phyloP scores from a whole-genome alignment of 2,113 vertebrate genomes.

The Notarius quadriscutis region DNA sequence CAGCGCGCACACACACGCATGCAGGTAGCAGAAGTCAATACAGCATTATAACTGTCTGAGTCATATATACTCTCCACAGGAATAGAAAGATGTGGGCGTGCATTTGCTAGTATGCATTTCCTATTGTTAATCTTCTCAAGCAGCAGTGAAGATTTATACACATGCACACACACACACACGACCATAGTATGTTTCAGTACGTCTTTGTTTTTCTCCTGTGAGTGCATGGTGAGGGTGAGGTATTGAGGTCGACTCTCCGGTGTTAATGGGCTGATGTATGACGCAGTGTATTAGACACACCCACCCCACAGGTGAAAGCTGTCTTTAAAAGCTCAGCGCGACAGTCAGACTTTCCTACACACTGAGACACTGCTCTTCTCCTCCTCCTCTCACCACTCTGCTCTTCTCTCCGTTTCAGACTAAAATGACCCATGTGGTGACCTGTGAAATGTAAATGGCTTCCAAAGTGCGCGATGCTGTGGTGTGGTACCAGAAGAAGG shows the following conservation, averaged over 20 bases:
- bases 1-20: no score
- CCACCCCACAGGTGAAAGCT: conserved; percentile 60
- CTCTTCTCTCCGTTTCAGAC: conserved; percentile 77
- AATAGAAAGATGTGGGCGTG: no score
- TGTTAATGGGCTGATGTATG: conserved; percentile 57
- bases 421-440: conserved; percentile 87
- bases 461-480: conserved; percentile 99
- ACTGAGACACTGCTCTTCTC: not conserved
- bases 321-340: conserved; percentile 46
- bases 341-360: not conserved
- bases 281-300: conserved; percentile 58
- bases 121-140: no score
- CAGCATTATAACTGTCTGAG: no score
- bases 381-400: conserved; percentile 42
- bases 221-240: no score
- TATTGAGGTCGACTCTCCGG: no score
- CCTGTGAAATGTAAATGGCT: conserved; percentile 93
- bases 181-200: no score
- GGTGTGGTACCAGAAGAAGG: conserved; percentile 99
- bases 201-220: no score
- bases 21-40: no score
- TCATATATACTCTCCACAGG: no score
- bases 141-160: no score
- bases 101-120: no score
- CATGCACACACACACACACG: not conserved